Percentiles rank a stretch among this genome's conserved stretches.
Conservation (phyloP, 2,113 vertebrate genomes). For the Misgurnus mizolepis region DNA sequence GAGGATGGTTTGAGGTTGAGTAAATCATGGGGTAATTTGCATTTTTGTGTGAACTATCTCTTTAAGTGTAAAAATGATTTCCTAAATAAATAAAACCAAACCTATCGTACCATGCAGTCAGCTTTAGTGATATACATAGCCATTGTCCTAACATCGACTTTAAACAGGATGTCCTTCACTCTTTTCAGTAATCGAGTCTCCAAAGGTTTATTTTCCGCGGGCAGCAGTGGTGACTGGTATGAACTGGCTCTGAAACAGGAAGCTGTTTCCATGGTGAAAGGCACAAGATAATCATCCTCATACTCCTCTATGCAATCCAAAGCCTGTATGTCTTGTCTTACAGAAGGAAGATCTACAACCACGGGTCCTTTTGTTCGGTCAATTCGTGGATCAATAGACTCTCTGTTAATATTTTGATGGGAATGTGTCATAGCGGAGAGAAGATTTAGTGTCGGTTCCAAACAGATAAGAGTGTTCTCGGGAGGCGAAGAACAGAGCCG, state of each 20-base stretch:
- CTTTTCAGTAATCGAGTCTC: slow-evolving; percentile 86
- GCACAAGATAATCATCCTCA: slow-evolving; percentile 64
- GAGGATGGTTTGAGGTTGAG: no score
- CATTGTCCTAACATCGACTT: slow-evolving; percentile 80
- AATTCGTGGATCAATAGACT: slow-evolving; percentile 82
- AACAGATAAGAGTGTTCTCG: slow-evolving; percentile 67
- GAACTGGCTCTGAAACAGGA: slow-evolving; percentile 81
- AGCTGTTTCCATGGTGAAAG: slow-evolving; percentile 75
- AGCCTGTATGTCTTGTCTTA: slow-evolving; percentile 60
- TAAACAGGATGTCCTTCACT: slow-evolving; percentile 88
- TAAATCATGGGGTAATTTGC: no score
- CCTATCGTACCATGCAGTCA: slow-evolving; percentile 84
- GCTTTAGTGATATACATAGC: slow-evolving; percentile 91
- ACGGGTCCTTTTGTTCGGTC: slow-evolving; percentile 65
- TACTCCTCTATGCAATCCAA: slow-evolving; percentile 30
- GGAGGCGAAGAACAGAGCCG: slow-evolving; percentile 68
- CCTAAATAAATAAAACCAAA: background rate
- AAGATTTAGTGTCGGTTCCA: slow-evolving; percentile 41
- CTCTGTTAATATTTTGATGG: slow-evolving; percentile 61
- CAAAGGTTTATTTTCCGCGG: slow-evolving; percentile 87
- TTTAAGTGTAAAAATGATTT: no score
- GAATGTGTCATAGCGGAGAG: slow-evolving; percentile 30
- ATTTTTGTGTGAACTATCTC: no score
- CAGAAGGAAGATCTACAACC: slow-evolving; percentile 78
- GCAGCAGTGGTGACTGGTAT: slow-evolving; percentile 84